Conservation (phyloP, 2,113 vertebrate genomes). For the Miniopterus natalensis region DNA sequence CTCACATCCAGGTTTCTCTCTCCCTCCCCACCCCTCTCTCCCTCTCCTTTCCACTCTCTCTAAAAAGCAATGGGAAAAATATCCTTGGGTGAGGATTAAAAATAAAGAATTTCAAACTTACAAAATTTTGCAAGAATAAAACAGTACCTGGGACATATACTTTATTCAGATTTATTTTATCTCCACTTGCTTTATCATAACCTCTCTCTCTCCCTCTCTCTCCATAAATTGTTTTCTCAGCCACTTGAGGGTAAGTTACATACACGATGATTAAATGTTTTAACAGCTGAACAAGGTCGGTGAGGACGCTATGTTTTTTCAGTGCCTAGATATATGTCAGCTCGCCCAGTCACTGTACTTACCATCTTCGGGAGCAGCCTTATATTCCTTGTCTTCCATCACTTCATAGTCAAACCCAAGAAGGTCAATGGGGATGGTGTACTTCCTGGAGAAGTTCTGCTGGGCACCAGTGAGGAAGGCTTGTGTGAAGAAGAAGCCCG, state of each 20-base stretch:
- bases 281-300: not conserved
- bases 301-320: not conserved
- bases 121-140: not conserved
- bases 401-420: constrained; percentile 95
- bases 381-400: constrained; percentile 91
- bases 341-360: constrained; percentile 53
- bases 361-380: constrained; percentile 91
- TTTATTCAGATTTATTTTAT: not conserved
- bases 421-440: constrained; percentile 93
- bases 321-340: not conserved
- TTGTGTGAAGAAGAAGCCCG: constrained; percentile 97
- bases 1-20: too few species aligned
- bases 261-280: not conserved
- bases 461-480: constrained; percentile 95
- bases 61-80: too few species aligned
- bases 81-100: too few species aligned
- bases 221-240: not conserved
- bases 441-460: constrained; percentile 95
- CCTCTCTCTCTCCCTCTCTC: not conserved
- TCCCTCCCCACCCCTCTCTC: too few species aligned
- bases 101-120: constrained; percentile 5
- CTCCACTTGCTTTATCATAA: not conserved
- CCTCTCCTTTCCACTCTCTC: too few species aligned
- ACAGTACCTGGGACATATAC: not conserved
- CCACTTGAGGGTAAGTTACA: not conserved